These are phyloP conservation scores for Stichodactyla helianthus DNA, from an alignment of 64 coral and sea anemone species.

Conservation along the genomic window DNA sequence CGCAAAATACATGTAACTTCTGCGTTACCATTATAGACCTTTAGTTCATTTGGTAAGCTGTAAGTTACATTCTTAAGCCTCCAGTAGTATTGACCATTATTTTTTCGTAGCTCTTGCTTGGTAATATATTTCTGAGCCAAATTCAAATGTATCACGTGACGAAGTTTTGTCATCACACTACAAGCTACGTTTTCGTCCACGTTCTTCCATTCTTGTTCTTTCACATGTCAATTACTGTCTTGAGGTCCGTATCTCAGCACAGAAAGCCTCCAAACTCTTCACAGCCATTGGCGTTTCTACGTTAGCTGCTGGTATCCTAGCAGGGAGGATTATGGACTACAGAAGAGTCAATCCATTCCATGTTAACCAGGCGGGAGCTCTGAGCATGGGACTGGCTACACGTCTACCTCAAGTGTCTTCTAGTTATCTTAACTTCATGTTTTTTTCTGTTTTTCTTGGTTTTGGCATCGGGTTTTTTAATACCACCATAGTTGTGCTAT, in stretches of 20 bases:
- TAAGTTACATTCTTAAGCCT: too few relatives aligned
- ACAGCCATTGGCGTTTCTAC: not conserved
- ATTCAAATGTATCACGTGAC: too few relatives aligned
- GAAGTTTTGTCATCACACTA: too few relatives aligned
- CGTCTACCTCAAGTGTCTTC: not conserved
- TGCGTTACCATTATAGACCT: too few relatives aligned
- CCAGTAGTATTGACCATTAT: not conserved
- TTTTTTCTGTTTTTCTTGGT: not conserved
- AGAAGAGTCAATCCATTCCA: not conserved
- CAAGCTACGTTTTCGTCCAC: too few relatives aligned
- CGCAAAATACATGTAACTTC: too few relatives aligned
- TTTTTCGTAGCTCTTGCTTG: not conserved
- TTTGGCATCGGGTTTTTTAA: not conserved
- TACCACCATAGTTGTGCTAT: not conserved
- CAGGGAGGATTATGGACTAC: not conserved
- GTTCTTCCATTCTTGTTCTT: not conserved
- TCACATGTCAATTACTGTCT: not conserved
- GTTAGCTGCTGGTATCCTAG: not conserved
- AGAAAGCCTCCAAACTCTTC: not conserved
- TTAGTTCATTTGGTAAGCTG: conserved; percentile 11
- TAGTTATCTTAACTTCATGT: not conserved
- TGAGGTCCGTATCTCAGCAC: not conserved
- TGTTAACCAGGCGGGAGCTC: not conserved
- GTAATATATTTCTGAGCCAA: too few relatives aligned
- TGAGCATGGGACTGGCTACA: not conserved